Conservation (phyloP, 2,113 vertebrate species). For the Lagenorhynchus albirostris region DNA sequence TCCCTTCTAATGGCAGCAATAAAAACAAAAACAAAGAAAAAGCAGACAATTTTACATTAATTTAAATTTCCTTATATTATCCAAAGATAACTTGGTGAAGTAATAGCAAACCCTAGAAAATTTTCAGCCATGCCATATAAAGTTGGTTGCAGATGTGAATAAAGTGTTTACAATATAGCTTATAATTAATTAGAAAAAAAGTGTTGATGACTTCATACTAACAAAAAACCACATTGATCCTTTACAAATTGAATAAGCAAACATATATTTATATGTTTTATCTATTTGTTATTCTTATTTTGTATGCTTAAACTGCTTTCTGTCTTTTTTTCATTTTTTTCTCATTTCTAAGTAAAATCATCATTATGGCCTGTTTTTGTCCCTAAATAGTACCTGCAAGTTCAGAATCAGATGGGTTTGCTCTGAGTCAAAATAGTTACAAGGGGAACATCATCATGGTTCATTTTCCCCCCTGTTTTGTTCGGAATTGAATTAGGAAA, state of each 20-base stretch:
- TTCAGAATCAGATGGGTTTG: conserved; percentile 12
- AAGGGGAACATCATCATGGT: conserved; percentile 19
- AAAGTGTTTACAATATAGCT: conserved; percentile 26
- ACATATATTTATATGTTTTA: neutral
- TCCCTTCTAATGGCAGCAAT: conserved; percentile 45
- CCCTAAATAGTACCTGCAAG: neutral
- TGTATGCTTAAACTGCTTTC: neutral
- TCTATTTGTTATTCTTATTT: neutral
- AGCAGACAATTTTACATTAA: conserved; percentile 41
- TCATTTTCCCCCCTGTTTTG: conserved; percentile 43
- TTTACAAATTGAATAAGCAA: conserved; percentile 30
- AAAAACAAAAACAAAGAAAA: conserved; percentile 45
- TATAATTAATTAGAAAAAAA: conserved; percentile 59
- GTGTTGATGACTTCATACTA: neutral
- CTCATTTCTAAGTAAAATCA: neutral
- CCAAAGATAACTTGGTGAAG: conserved; percentile 70
- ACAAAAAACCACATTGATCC: neutral
- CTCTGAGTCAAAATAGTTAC: conserved; percentile 51
- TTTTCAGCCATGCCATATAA: conserved; percentile 42
- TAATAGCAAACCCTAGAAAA: conserved; percentile 48
- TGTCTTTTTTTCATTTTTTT: neutral
- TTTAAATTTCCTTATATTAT: conserved; percentile 63
- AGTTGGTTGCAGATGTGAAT: conserved; percentile 43
- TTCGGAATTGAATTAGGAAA: conserved; percentile 69
- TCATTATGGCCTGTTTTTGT: neutral